Base-by-base conservation (phyloP, 2,888 invertebrate genomes). In the Apeira syringaria region DNA sequence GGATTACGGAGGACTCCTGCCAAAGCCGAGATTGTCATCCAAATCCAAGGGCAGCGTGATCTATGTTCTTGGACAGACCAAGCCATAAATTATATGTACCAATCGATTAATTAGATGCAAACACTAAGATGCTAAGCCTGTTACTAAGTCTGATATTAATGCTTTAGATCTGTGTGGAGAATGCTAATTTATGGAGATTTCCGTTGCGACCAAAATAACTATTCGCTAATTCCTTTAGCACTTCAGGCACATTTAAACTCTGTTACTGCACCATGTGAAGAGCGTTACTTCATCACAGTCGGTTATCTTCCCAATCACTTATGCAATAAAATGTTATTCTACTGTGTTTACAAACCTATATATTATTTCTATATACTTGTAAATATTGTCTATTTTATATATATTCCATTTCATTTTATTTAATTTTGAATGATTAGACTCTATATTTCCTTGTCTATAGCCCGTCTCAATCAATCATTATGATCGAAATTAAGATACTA, bases 1-100 rank as follows among this genome's bases (percentile, higher is more conserved):
- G 46, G 48, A 41, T 49, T 40, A 49, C 5, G 5, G 15, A 17
- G 39, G 47, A 44, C 29, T 36, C 24, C 18, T n/a, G 5, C 20
- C 36, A 31, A 33, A 45, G 26, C 45, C 30, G 34, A 22, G 32
- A 13, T 30, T 40, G 39, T 40, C 39, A 8, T 18, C 31, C 15
- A 12, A 43, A 24, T 33, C 28, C 26, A 25, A 18, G 22, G 44
- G 11, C 33, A 20, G 26, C 30, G 11, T 48, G 50, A 53, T 41
- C 15, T 44, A 50, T 46, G 43, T 15, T 17, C 29, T 34, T n/a
- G 2, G 17, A 37, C 37, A 29, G 17, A 15, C 9, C 26, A 22
- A 27, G 1, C 20, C 9, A 26, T 37, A 25, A 24, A 31, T 34
- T 31, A 9, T 3, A 35, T 11, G 5, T 6, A 8, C 37, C 9